Base-by-base conservation (phyloP, 2,797 vertebrate species). In the Helostoma temminkii region DNA sequence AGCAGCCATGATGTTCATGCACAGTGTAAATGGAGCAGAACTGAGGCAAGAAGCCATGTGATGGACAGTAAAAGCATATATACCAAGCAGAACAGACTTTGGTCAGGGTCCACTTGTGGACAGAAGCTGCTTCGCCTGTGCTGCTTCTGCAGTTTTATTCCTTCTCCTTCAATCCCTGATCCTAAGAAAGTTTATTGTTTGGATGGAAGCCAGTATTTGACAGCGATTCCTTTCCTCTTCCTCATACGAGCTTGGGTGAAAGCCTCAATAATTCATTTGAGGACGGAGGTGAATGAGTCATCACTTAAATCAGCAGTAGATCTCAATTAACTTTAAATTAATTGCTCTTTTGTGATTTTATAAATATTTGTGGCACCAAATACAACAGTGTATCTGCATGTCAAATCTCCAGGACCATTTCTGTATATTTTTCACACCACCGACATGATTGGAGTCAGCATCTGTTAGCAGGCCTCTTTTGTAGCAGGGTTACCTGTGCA, bases 131-230 rank as follows among this genome's bases (percentile, higher is more conserved):
- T 64, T 10, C 32, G 21, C 47, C 52, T 48, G 22, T 15, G 25
- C 56, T 74, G 45, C 45, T 14, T 34, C 54, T 73, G 71, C 63
- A 65, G 1, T 41, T 55, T 43, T n/a, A 50, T 14, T 59, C 43
- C 6, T 66, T 48, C 24, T 49, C 22, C 50, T 46, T 32, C 48
- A 9, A 22, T 41, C 21, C 15, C 45, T 25, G 32, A 47, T 60
- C 7, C 34, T 3, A 50, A 50, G 5, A 28, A 10, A 10, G 2
- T 6, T 3, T 24, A 46, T 25, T 22, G 19, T 52, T 43, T 54
- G 30, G 48, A 50, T 50, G 0, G 28, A 50, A 46, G 41, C 37
- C 66, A n/a, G 15, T 5, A 18, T 57, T 10, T 19, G 19, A 34
- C 46, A 53, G 56, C n/a, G 19, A 8, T 11, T 34, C 36, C 25